These are phyloP conservation scores for Brachyhypopomus gauderio DNA, from an alignment of 2,113 vertebrate species.

Conservation along the genomic window DNA sequence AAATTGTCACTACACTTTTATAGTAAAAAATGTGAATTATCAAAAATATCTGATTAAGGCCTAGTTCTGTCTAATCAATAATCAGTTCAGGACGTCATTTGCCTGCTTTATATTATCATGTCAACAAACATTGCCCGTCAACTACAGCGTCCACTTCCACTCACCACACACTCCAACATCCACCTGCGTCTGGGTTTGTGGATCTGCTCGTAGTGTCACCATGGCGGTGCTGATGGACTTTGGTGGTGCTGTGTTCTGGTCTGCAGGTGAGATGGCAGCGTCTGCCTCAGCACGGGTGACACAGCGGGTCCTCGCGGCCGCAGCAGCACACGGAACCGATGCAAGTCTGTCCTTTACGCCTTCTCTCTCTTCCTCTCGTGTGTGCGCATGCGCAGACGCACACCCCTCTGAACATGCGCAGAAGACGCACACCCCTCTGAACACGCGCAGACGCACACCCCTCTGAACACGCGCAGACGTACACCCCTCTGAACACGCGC, in stretches of 20 bases:
- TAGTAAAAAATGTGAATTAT: too few species aligned
- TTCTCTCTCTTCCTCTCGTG: not conserved
- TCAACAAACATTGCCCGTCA: too few species aligned
- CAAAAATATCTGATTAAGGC: too few species aligned
- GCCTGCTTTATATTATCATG: too few species aligned
- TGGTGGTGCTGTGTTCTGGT: conserved; percentile 2
- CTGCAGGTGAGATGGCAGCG: conserved; percentile 65
- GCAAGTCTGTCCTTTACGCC: conserved; percentile 59
- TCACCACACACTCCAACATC: not conserved
- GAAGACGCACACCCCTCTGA: not conserved
- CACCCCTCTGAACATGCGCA: too few species aligned
- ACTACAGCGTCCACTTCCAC: too few species aligned
- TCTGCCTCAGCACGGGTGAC: conserved; percentile 58
- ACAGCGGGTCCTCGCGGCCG: conserved; percentile 65
- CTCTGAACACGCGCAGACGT: not conserved
- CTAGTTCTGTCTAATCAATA: too few species aligned
- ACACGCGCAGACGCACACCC: not conserved
- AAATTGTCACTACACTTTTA: too few species aligned
- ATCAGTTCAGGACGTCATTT: too few species aligned
- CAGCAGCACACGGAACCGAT: conserved; percentile 69
- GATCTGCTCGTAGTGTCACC: not conserved
- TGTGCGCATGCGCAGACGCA: not conserved
- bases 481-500: too few species aligned
- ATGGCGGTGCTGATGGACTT: not conserved
- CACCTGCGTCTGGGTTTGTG: not conserved